Conservation (phyloP, 2,797 vertebrate species). For the Crenichthys baileyi region DNA sequence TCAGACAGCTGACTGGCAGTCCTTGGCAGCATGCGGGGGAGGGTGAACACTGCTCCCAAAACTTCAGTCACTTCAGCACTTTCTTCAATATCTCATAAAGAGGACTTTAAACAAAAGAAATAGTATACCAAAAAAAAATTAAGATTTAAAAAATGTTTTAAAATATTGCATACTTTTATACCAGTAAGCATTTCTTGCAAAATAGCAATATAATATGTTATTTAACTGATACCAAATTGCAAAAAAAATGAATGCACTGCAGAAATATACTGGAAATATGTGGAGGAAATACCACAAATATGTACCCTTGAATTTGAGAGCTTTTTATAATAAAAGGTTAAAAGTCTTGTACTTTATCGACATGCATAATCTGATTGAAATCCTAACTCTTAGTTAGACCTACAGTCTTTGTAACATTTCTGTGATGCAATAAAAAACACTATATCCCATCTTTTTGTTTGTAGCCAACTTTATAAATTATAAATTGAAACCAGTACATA, state of each 20-base stretch:
- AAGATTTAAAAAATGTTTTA: not conserved
- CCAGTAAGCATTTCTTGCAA: not conserved
- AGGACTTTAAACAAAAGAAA: not conserved
- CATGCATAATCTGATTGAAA: not conserved
- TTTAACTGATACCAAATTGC: not conserved
- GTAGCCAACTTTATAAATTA: conserved; percentile 33
- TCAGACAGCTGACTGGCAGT: not conserved
- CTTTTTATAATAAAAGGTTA: not conserved
- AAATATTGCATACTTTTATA: not conserved
- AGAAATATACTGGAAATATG: no score
- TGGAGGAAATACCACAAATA: not conserved
- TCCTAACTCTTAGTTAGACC: not conserved
- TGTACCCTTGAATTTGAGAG: not conserved
- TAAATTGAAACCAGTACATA: conserved; percentile 27
- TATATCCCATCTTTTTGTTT: conserved; percentile 20
- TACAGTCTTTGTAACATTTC: not conserved
- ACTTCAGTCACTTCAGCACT: not conserved
- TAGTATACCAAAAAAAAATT: no score
- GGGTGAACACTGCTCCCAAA: not conserved
- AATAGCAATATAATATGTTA: not conserved
- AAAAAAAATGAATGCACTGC: not conserved
- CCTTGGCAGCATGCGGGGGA: not conserved
- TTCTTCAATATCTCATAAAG: not conserved
- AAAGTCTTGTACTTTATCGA: not conserved
- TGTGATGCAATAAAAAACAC: conserved; percentile 9